Evolutionary conservation across 2,888 invertebrate species (phyloP).

Genomic region (Melinaea menophilus): DNA sequence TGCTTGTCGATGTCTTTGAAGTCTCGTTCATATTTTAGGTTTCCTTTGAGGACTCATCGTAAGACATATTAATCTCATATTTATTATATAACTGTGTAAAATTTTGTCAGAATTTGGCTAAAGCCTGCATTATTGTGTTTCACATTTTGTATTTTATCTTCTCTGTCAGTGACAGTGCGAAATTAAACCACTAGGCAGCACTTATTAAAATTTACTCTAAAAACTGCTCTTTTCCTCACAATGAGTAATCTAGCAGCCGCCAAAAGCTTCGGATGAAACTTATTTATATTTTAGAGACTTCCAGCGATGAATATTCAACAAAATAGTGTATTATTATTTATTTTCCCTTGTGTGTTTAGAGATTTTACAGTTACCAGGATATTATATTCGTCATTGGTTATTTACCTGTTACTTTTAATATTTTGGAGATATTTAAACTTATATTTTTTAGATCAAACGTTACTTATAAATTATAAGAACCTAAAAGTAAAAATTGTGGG

Average conservation of each 20-base stretch:
- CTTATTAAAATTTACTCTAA: conserved; percentile 66
- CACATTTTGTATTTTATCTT: conserved; percentile 1
- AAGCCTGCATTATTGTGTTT: neutral
- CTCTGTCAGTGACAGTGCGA: conserved; percentile 57
- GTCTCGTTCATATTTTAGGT: too few relatives aligned
- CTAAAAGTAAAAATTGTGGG: too few relatives aligned
- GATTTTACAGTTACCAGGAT: neutral
- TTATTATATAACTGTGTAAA: too few relatives aligned
- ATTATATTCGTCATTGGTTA: too few relatives aligned
- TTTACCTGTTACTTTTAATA: too few relatives aligned
- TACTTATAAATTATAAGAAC: too few relatives aligned
- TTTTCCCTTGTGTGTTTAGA: neutral
- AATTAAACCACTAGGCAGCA: conserved; percentile 60
- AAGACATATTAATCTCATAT: too few relatives aligned
- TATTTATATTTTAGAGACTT: conserved; percentile 18
- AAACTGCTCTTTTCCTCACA: conserved; percentile 60
- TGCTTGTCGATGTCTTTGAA: too few relatives aligned
- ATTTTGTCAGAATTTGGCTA: neutral
- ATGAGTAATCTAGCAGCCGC: conserved; percentile 51
- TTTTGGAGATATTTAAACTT: too few relatives aligned
- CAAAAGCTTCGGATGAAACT: conserved; percentile 22
- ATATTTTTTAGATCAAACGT: too few relatives aligned
- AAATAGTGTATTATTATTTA: neutral
- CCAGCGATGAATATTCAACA: conserved; percentile 4
- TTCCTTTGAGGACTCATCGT: too few relatives aligned